These are phyloP conservation scores for Xenotilapia flavipinnis DNA, from an alignment of 2,113 vertebrate genomes.

Conservation along the genomic window DNA sequence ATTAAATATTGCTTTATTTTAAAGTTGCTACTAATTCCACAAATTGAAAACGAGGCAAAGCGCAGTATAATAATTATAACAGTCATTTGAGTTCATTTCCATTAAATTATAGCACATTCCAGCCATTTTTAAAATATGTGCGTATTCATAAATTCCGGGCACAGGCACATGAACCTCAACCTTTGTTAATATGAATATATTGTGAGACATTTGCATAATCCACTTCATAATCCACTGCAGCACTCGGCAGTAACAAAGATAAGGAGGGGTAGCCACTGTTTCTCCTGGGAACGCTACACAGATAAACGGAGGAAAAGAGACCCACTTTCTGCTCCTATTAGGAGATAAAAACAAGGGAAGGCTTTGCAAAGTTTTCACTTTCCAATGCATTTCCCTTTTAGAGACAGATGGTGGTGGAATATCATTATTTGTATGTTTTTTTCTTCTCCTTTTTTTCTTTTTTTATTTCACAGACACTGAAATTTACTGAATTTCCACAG, in stretches of 20 bases:
- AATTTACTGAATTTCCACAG: constrained; percentile 38
- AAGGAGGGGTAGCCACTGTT: constrained; percentile 67
- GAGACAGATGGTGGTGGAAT: constrained; percentile 61
- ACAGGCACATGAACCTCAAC: constrained; percentile 53
- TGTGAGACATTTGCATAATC: constrained; percentile 70
- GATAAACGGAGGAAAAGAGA: constrained; percentile 61
- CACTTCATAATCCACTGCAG: constrained; percentile 68
- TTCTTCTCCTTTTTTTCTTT: background rate
- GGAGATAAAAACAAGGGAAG: constrained; percentile 66
- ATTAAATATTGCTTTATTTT: constrained; percentile 32
- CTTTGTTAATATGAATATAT: constrained; percentile 71
- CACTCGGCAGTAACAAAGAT: constrained; percentile 51
- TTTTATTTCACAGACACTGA: constrained; percentile 10
- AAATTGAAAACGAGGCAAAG: constrained; percentile 36
- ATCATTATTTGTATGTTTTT: constrained; percentile 48
- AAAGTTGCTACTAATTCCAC: constrained; percentile 29
- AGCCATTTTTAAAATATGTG: constrained; percentile 1
- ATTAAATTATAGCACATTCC: constrained; percentile 57
- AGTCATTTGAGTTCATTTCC: background rate
- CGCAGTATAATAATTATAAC: background rate
- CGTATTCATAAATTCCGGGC: constrained; percentile 61
- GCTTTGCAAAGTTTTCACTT: constrained; percentile 69
- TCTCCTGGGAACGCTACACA: constrained; percentile 71
- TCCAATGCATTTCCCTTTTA: constrained; percentile 42
- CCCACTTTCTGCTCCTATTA: constrained; percentile 70